Conservation (phyloP, 2,113 vertebrate genomes). For the Motacilla tschutschensis region DNA sequence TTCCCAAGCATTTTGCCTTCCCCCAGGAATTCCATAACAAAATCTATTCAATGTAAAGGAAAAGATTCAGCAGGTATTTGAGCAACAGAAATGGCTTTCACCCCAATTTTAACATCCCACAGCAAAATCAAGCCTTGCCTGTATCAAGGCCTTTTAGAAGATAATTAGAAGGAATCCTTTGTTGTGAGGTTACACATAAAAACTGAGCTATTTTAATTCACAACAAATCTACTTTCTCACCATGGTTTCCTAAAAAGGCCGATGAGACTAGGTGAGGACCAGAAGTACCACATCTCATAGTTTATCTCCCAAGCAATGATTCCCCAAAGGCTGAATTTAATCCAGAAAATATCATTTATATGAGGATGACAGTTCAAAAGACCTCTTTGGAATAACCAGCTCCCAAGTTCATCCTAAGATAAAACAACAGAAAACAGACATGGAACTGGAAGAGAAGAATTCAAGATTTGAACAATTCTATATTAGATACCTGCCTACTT, state of each 20-base stretch:
- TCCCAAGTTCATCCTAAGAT: background rate
- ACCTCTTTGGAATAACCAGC: background rate
- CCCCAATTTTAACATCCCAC: background rate
- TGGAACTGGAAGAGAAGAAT: background rate
- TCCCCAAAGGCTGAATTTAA: background rate
- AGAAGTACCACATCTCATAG: background rate
- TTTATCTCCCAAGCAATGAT: background rate
- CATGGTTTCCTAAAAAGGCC: background rate
- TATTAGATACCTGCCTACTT: background rate
- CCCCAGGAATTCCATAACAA: background rate
- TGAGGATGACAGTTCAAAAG: background rate
- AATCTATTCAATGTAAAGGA: background rate
- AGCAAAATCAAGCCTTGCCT: conserved; percentile 19
- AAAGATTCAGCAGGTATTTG: background rate
- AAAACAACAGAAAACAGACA: background rate
- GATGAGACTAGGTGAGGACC: background rate
- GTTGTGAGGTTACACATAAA: background rate
- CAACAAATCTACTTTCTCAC: conserved; percentile 8
- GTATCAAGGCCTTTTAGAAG: background rate
- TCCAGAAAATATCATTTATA: background rate
- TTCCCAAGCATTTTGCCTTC: conserved; percentile 10
- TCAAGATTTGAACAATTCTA: background rate
- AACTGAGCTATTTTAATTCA: background rate
- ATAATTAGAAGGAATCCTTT: background rate
- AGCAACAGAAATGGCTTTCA: background rate